Conservation (phyloP, 2,113 vertebrate species). For the Alces alces region DNA sequence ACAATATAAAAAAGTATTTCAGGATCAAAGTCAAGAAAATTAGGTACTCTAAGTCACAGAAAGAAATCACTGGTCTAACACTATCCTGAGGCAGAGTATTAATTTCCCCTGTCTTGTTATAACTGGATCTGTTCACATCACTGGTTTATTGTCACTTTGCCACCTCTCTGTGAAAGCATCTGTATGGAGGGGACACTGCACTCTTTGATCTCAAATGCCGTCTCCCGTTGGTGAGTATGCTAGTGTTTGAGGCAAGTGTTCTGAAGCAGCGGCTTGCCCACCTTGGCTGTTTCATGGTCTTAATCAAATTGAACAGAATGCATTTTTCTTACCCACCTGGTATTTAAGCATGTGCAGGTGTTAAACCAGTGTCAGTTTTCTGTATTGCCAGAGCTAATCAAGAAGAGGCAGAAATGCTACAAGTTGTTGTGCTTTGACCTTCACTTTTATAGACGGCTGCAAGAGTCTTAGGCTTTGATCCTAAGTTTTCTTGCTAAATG, state of each 20-base stretch:
- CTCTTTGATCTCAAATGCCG: background rate
- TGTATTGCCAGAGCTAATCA: background rate
- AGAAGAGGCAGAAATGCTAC: background rate
- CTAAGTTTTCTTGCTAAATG: background rate
- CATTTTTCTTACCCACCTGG: background rate
- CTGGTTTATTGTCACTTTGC: background rate
- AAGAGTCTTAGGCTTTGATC: background rate
- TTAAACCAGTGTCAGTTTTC: background rate
- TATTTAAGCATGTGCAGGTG: background rate
- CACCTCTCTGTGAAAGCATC: background rate
- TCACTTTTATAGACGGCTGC: background rate
- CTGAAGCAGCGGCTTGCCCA: background rate
- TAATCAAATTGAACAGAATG: background rate
- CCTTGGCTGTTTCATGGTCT: background rate
- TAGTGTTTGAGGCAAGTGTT: background rate
- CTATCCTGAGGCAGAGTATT: background rate
- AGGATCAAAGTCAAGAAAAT: slow-evolving; percentile 13
- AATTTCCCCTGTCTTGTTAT: background rate
- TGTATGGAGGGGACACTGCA: fast-evolving
- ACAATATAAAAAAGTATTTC: slow-evolving; percentile 1
- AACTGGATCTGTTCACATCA: background rate
- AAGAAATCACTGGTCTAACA: background rate
- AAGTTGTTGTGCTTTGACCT: background rate
- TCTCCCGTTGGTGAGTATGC: fast-evolving
- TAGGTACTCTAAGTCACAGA: background rate